Conservation (phyloP, 2,113 vertebrate genomes). For the Perognathus longimembris region DNA sequence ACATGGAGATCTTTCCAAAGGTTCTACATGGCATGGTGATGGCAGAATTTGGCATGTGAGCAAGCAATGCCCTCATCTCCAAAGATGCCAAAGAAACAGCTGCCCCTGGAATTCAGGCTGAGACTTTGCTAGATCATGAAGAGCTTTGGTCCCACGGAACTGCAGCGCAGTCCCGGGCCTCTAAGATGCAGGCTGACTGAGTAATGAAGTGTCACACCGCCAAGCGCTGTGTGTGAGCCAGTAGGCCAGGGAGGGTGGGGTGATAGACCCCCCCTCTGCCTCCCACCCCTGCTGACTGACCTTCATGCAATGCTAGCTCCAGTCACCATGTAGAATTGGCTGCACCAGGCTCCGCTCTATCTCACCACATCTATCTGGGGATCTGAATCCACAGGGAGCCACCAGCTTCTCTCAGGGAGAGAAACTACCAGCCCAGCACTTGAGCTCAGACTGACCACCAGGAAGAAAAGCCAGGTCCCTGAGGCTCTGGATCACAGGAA, state of each 20-base stretch:
- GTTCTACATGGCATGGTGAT: background rate
- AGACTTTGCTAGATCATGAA: background rate
- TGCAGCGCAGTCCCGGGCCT: background rate
- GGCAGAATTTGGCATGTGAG: background rate
- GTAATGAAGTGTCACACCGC: background rate
- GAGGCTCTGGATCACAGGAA: background rate
- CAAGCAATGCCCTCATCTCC: background rate
- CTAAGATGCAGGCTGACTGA: background rate
- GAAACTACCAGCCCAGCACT: background rate
- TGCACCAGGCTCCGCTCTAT: rapidly evolving
- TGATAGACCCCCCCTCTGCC: background rate
- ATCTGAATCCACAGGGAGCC: background rate
- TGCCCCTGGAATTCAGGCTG: background rate
- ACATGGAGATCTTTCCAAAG: background rate
- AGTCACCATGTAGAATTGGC: rapidly evolving
- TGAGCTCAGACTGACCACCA: too few species aligned
- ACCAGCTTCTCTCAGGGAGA: rapidly evolving
- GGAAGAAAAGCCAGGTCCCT: too few species aligned
- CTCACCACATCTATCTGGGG: background rate
- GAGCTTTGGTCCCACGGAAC: background rate
- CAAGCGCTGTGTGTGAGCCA: background rate
- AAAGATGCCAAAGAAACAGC: background rate
- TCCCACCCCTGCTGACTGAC: background rate
- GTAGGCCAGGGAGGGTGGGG: background rate
- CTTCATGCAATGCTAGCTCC: background rate